Conservation (phyloP, 2,113 vertebrate species). For the Brachyhypopomus occidentalis region DNA sequence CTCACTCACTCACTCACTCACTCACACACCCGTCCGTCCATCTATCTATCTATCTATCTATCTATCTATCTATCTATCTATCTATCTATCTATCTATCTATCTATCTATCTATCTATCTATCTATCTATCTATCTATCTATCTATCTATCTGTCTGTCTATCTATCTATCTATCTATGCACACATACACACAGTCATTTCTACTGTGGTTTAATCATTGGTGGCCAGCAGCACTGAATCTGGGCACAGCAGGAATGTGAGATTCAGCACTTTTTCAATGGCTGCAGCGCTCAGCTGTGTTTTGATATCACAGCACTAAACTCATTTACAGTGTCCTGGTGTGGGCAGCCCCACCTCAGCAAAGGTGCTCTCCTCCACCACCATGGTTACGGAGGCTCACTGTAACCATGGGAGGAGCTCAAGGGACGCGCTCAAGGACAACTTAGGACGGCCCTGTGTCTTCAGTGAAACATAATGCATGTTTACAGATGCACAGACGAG, state of each 20-base stretch:
- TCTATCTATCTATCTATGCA: constrained; percentile 33
- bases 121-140: neutral
- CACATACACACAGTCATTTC: constrained; percentile 62
- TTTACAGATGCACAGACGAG: neutral
- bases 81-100: too few species aligned
- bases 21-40: too few species aligned
- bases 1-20: constrained; percentile 22
- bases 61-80: constrained; percentile 24
- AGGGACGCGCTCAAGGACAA: constrained; percentile 6
- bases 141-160: constrained; percentile 7
- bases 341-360: constrained; percentile 40
- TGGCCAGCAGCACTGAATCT: constrained; percentile 60
- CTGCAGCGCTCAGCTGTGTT: constrained; percentile 60
- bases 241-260: constrained; percentile 56
- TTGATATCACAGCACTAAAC: constrained; percentile 75
- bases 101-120: constrained; percentile 24
- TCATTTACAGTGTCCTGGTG: constrained; percentile 70
- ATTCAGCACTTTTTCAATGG: constrained; percentile 73
- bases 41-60: too few species aligned
- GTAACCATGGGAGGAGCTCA: neutral
- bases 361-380: neutral
- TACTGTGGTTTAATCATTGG: constrained; percentile 62
- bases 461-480: neutral
- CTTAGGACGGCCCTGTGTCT: neutral
- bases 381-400: constrained; percentile 1